Base-by-base conservation (phyloP, 2,888 invertebrate species). In the Rugalucina vietnamica region DNA sequence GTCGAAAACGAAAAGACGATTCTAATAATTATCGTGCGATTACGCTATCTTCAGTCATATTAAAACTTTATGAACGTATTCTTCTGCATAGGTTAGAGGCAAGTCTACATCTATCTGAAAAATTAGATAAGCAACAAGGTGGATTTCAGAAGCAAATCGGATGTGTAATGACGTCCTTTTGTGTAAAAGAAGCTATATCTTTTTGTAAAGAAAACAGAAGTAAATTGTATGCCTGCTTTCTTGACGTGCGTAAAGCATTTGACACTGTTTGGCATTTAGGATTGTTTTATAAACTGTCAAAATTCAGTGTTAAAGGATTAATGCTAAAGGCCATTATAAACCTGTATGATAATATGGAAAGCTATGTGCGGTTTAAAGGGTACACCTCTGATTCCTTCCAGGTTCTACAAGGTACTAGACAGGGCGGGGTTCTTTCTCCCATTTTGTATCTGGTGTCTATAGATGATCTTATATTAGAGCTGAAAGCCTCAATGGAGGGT, bases 181-280 rank as follows among this genome's bases (percentile, higher is more conserved):
- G n/a, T n/a, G 36, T 76, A 32, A 50, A n/a, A 50, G 74, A 74
- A 50, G 12, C 24, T 29, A 32, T 74, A 54, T 21, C 4, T 14
- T 76, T 37, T 76, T 37, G 57, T n/a, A 36, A 43, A 69, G 76
- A 82, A 71, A 60, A 72, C 65, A 49, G 49, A 18, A 75, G 78
- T 77, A 8, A 29, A 10, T 2, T 71, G 2, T 81, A 76, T 65
- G 70, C 76, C 1, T 74, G 39, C 32, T 83, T 72, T 50, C n/a
- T 83, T 34, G 79, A 82, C 34, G 77, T 78, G 1, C 36, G 72
- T 21, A 82, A 77, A 50, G 81, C 76, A 5, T 81, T 76, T 50
- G 76, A 76, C 34, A 32, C 50, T 57, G 81, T 81, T 32, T 79
- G 72, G 82, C 78, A 83, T 37, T 37, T 73, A n/a, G 82, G 79